phyloP scores from a whole-genome alignment of 2,888 invertebrate genomes.

The Ptilodon capucinus region DNA sequence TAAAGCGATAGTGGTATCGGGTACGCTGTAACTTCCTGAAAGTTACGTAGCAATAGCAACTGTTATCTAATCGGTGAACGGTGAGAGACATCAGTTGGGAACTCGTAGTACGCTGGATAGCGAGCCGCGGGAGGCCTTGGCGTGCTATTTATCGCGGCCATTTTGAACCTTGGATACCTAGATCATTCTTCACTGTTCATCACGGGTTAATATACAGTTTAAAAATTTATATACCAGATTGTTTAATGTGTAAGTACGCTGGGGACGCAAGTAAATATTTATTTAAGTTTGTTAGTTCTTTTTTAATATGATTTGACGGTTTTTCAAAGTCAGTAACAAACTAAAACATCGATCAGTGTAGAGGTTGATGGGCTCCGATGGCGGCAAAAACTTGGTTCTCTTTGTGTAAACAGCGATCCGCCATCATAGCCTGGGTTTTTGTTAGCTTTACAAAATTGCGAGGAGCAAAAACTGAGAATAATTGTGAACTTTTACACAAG shows the following conservation, averaged over 20 bases:
- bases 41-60: slow-evolving; percentile 1
- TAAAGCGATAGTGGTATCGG: slow-evolving; percentile 1
- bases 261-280: background rate
- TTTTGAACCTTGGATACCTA: too few relatives aligned
- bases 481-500: background rate
- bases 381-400: slow-evolving; percentile 6
- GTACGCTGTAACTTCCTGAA: background rate
- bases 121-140: background rate
- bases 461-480: background rate
- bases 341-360: slow-evolving; percentile 4
- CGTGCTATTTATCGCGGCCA: background rate
- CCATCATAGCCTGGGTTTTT: background rate
- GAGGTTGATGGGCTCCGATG: slow-evolving; percentile 3
- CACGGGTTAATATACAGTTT: too few relatives aligned
- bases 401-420: slow-evolving; percentile 6
- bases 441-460: background rate
- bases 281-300: slow-evolving; percentile 5
- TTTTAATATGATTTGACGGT: background rate
- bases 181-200: too few relatives aligned
- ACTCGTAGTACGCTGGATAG: background rate
- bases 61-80: background rate
- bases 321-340: slow-evolving; percentile 12
- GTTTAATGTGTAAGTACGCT: too few relatives aligned
- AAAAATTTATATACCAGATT: too few relatives aligned
- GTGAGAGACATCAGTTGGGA: background rate